Evolutionary conservation across 2,113 vertebrate species (phyloP).

Genomic region (Larimichthys polyactis): DNA sequence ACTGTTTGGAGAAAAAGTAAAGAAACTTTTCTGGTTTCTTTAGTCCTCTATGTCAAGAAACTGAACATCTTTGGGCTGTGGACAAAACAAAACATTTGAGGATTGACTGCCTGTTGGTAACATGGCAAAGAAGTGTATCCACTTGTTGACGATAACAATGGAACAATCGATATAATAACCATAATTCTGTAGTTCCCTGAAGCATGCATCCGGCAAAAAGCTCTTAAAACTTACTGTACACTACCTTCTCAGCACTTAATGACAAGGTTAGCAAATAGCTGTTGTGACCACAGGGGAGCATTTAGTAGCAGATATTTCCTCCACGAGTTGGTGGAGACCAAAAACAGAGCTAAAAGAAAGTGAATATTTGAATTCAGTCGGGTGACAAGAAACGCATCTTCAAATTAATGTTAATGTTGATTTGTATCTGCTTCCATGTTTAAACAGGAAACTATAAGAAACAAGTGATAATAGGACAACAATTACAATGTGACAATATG

Average conservation of each 20-base stretch:
- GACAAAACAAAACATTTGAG: neutral
- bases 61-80: neutral
- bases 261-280: neutral
- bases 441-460: no score
- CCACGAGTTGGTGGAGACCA: neutral
- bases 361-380: neutral
- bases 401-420: no score
- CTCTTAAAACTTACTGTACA: no score
- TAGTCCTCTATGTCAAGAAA: no score
- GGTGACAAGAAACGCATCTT: neutral
- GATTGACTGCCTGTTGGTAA: neutral
- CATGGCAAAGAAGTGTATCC: neutral
- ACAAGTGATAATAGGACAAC: no score
- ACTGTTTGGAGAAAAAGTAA: no score
- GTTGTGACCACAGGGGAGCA: neutral
- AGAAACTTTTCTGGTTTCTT: no score
- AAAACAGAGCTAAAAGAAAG: slow-evolving; percentile 5
- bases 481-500: neutral
- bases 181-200: no score
- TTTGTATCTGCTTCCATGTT: no score
- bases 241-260: neutral
- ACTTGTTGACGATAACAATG: neutral
- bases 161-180: neutral
- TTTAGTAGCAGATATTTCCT: neutral
- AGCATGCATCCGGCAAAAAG: neutral